Base-by-base conservation (phyloP, 2,888 invertebrate species). In the Amblyjoppa proteus region DNA sequence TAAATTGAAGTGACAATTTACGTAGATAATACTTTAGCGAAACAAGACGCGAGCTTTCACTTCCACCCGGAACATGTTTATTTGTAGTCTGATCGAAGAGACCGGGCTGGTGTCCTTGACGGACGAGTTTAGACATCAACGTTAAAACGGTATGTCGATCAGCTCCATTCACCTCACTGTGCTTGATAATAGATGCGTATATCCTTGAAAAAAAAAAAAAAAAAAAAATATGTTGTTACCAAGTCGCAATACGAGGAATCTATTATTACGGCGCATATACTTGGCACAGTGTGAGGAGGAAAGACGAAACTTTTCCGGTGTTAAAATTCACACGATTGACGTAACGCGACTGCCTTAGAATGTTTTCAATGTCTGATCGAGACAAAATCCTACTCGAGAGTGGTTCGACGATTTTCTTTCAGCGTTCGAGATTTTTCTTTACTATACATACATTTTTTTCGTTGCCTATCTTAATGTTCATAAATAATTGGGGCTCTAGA, bases 81-180 rank as follows among this genome's bases (percentile, higher is more conserved):
- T 83, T 83, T 83, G 56, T 16, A 73, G 79, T 76, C 71, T 83
- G 76, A 85, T 85, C 83, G 85, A 85, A 82, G 68, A 66, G 45
- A 73, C 41, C 49, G 51, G 38, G 69, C 71, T 34, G 45, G 53
- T 51, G 83, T 80, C 83, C 83, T 80, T 85, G 71, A 56, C 82
- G 68, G 82, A 79, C 83, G 53, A 61, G 73, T 76, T 85, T 85
- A 83, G 82, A 82, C 71, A 71, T 76, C 71, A 41, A 76, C 61
- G 82, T 76, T 83, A 85, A 80, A 85, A 80, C 38, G 41, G 79
- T 80, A 80, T n/a, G 34, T 34, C 61, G 51, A 80, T 53, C 38
- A 31, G 66, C 68, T 73, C 69, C 71, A 82, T 71, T 76, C 56
- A 68, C 66, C 49, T 66, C 58, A 58, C 75, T 41, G 20, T 11